A percentile compares a stretch with the other conserved stretches of the same genome.
These are phyloP conservation scores for Chelonus formosanus DNA, from an alignment of 2,888 invertebrate genomes.

Conservation along the genomic window DNA sequence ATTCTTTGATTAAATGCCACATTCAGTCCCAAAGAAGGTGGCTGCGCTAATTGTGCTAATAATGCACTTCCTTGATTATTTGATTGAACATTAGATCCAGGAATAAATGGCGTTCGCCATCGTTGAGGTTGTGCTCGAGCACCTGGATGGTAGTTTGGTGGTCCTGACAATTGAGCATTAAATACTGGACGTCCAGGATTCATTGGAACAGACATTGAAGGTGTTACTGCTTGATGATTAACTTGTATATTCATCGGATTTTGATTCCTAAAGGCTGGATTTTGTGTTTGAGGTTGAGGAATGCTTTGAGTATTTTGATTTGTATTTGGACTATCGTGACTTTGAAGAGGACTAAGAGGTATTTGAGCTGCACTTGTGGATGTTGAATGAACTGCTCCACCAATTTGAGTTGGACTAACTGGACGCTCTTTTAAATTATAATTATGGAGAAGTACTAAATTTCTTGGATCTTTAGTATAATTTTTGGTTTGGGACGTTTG, in stretches of 20 bases:
- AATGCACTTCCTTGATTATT: slow-evolving; percentile 68
- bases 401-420: slow-evolving; percentile 70
- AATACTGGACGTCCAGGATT: slow-evolving; percentile 58
- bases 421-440: slow-evolving; percentile 73
- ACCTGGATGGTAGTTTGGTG: slow-evolving; percentile 67
- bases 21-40: slow-evolving; percentile 66
- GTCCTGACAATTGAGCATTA: slow-evolving; percentile 63
- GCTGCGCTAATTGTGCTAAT: slow-evolving; percentile 70
- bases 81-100: slow-evolving; percentile 49
- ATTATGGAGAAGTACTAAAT: slow-evolving; percentile 73
- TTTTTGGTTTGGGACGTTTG: slow-evolving; percentile 83
- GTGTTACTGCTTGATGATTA: slow-evolving; percentile 51
- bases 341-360: slow-evolving; percentile 68
- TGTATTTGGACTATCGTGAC: slow-evolving; percentile 68
- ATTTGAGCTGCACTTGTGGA: slow-evolving; percentile 61
- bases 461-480: slow-evolving; percentile 88
- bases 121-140: slow-evolving; percentile 53
- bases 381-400: slow-evolving; percentile 63
- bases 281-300: slow-evolving; percentile 59
- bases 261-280: slow-evolving; percentile 63
- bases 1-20: slow-evolving; percentile 67
- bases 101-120: slow-evolving; percentile 54
- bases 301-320: slow-evolving; percentile 59
- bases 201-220: slow-evolving; percentile 55
- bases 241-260: slow-evolving; percentile 53